Percentiles rank a stretch among this genome's conserved stretches.
Conservation (phyloP, 2,797 vertebrate species). For the Tangara arthus region DNA sequence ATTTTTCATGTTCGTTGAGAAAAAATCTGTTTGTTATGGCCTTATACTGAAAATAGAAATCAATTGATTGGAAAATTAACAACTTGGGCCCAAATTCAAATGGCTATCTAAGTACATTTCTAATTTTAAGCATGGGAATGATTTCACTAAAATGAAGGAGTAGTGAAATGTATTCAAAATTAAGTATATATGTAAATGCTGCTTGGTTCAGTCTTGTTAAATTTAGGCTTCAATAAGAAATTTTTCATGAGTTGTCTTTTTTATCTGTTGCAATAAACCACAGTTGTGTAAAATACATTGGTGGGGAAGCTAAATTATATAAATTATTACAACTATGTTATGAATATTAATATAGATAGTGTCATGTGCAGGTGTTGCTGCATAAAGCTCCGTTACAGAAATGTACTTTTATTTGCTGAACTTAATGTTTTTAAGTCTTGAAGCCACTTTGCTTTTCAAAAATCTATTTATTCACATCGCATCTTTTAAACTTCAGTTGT, state of each 20-base stretch:
- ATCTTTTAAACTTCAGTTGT: not conserved
- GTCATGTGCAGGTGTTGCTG: not conserved
- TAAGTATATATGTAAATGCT: not conserved
- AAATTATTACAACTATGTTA: not conserved
- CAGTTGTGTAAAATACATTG: not conserved
- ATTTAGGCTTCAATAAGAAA: not conserved
- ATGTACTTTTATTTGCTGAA: not conserved
- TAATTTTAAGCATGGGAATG: not conserved
- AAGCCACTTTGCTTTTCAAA: not conserved
- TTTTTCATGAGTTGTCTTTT: not conserved
- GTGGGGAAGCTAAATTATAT: not conserved
- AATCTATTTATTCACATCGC: not conserved
- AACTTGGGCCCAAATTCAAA: not conserved
- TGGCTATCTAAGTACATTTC: not conserved
- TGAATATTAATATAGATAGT: not conserved
- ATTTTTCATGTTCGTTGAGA: not conserved
- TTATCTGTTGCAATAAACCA: not conserved
- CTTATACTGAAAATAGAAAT: not conserved
- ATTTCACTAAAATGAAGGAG: not conserved
- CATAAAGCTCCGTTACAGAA: not conserved
- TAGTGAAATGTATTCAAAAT: not conserved
- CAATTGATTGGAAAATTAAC: not conserved
- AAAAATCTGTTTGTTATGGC: not conserved
- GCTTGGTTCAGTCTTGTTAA: not conserved
- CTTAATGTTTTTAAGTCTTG: not conserved